Base-by-base conservation (phyloP, 64 coral and sea anemone genomes). In the Cladopsammia gracilis region DNA sequence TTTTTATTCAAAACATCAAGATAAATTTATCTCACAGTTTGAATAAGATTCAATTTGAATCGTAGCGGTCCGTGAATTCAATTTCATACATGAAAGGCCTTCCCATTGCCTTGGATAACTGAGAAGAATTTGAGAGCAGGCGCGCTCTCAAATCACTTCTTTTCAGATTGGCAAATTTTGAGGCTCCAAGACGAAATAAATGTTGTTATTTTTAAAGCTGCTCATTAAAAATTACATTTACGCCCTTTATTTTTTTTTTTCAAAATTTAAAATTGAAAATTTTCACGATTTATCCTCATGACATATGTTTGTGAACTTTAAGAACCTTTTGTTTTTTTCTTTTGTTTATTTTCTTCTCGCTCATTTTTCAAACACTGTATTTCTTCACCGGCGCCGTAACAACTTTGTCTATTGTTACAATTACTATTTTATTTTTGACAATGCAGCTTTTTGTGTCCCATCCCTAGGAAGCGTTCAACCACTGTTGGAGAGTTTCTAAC, bases 281-380 rank as follows among this genome's bases (percentile, higher is more conserved):
- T 82, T 84, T 16, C 62, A 49, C n/a, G 14, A 34, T 49, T 84
- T 68, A 84, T 67, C 62, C 10, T 64, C 3, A 59, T 84, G 80
- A 84, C 80, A 84, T 68, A 84, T 84, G 80, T 84, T 84, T 67
- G 62, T 68, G 80, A 62, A 67, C 9, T 18, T 75, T 4, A 68
- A 68, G 80, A 67, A 64, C 14, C 12, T 68, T 68, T 84, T 84
- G 80, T 84, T 18, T 84, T 84, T 12, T 44, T 66, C 64, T 59
- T 65, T 66, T 84, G 80, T 84, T 64, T 68, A 66, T 24, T 84
- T 84, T 83, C 19, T 84, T 6, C 58, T 67, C 62, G 67, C 58
- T 67, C 47, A 84, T 84, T 84, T 61, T 84, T 67, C 64, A 84
- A 48, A 84, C 80, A 84, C 46, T 84, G 58, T 65, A 84, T 62